Base-by-base conservation (phyloP, 2,113 vertebrate genomes). In the Siniperca knerii region DNA sequence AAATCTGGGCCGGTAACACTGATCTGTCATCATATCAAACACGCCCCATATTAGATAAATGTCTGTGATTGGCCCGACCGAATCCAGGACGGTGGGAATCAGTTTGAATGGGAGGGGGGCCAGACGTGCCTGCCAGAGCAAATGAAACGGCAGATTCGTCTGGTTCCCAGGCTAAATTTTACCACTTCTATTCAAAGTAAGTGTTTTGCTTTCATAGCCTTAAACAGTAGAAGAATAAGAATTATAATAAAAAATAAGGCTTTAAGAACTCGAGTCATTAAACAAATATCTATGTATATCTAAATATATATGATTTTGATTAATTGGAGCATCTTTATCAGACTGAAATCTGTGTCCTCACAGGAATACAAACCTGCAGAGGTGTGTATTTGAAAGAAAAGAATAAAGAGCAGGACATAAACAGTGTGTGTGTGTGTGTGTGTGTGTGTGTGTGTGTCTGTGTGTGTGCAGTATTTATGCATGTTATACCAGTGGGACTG, bases 401-500 rank as follows among this genome's bases (percentile, higher is more conserved):
- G 40, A 81, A 84, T 71, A 68, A 66, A 82, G 54, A 37, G 6
- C 35, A 10, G 55, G 9, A 44, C 6, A 66, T 25, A 57, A 44
- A 33, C 10, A 23, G 37, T 68, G 66, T 65, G 40, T 75, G 60
- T 33, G 52, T 67, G 65, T 40, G 44, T 37, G 35, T 37, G 35
- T 29, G 29, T 29, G 29, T 29, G 29, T 57, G 65, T 68, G 71
- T 50, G n/a, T 72, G 40, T 62, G 48, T 68, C 8, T 72, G 58
- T 58, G 11, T 70, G 52, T 40, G 46, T 50, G 37, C 15, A 69
- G 44, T 79, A 73, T 86, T 83, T 81, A 80, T 83, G 67, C 79
- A 65, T 79, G 65, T 64, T 75, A 70, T 79, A 76, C 90, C 90
- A 50, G 68, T 55, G 87, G 92, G 92, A 92, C 18, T 58, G 35